Conservation (phyloP, 35 echinoderm and acorn worm species). For the Apostichopus parvimensis region DNA sequence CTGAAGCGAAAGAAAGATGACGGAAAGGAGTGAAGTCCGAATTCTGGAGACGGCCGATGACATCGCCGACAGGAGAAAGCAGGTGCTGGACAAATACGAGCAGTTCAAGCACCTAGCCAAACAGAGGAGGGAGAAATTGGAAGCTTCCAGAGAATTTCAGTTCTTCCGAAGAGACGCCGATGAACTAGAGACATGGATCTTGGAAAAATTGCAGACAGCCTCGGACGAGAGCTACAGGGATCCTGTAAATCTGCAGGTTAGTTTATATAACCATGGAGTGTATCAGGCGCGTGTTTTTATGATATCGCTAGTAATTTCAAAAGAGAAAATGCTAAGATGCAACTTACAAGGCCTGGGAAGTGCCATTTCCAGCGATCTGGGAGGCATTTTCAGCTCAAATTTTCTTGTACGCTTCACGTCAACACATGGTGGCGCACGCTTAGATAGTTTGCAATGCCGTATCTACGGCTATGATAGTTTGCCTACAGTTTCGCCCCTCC, state of each 20-base stretch:
- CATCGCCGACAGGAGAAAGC: conserved; percentile 79
- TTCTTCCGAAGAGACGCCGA: conserved; percentile 98
- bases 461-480: too few species aligned
- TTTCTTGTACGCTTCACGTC: too few species aligned
- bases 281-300: too few species aligned
- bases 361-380: too few species aligned
- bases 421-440: too few species aligned
- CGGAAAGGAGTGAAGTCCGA: conserved; percentile 76
- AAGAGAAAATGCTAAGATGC: too few species aligned
- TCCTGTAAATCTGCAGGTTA: conserved; percentile 97
- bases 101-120: conserved; percentile 86
- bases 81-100: conserved; percentile 87
- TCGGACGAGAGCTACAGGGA: conserved; percentile 99
- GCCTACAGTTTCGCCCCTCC: too few species aligned
- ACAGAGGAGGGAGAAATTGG: conserved; percentile 81
- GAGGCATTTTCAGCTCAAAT: too few species aligned
- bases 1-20: conserved; percentile 74
- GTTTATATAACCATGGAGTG: too few species aligned
- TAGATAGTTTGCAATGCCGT: too few species aligned
- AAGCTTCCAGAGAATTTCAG: conserved; percentile 92
- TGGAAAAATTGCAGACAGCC: conserved; percentile 99
- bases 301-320: too few species aligned
- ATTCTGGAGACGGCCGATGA: conserved; percentile 97
- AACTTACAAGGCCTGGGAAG: too few species aligned
- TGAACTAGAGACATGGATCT: conserved; percentile 98